phyloP scores from a whole-genome alignment of 2,888 invertebrate species.

The Eilema caniola region DNA sequence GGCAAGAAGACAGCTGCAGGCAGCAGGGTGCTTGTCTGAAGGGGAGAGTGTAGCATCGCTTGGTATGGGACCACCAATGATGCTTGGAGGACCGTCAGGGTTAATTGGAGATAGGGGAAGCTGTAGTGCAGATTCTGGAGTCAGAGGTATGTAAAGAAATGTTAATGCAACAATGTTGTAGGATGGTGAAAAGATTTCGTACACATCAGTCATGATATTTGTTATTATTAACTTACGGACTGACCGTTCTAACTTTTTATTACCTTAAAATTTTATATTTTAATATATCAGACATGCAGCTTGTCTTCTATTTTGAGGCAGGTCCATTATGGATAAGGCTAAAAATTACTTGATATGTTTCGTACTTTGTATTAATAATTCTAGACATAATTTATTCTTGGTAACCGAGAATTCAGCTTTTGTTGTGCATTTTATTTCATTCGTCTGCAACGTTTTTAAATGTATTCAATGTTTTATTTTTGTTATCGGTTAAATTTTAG shows the following conservation, averaged over 20 bases:
- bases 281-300: neutral
- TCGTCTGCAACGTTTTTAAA: neutral
- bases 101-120: conserved; percentile 91
- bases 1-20: conserved; percentile 91
- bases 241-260: too few species aligned
- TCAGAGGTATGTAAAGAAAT: conserved; percentile 85
- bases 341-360: neutral
- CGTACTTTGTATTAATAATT: neutral
- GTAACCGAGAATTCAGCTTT: neutral
- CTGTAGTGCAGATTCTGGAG: conserved; percentile 95
- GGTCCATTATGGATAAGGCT: neutral
- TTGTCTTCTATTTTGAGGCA: neutral
- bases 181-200: neutral
- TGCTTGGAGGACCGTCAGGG: conserved; percentile 84
- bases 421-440: neutral
- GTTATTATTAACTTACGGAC: neutral
- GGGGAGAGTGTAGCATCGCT: conserved; percentile 93
- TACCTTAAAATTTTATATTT: too few species aligned
- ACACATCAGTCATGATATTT: neutral
- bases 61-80: conserved; percentile 89
- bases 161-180: too few species aligned
- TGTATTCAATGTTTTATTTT: neutral
- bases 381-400: neutral
- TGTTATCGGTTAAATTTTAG: neutral
- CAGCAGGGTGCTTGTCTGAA: conserved; percentile 93